Evolutionary conservation across 2,113 vertebrate genomes (phyloP), one percentile per base, ranked within the genome.

Genomic region (Australoheros scitulus): DNA sequence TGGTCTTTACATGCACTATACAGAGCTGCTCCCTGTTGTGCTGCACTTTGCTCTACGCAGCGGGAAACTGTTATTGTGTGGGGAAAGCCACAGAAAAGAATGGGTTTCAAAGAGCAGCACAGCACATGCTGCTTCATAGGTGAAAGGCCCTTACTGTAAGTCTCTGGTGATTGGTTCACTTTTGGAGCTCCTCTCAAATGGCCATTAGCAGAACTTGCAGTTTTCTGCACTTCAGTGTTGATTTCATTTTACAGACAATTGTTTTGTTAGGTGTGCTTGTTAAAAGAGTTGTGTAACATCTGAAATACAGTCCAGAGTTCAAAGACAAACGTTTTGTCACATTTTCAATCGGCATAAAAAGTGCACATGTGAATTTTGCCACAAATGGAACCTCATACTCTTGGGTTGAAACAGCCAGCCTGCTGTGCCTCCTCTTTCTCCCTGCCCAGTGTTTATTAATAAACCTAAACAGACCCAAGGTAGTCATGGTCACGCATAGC

Each of bases 391-490:
- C 17, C 47, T 72, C 68, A 32, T 52, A 32, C 65, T n/a, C 24
- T 34, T 1, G 26, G 56, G 56, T 57, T 64, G 15, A 88, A 86
- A 81, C 50, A 34, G 43, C 38, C 65, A 32, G 38, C 29, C 65
- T 55, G 87, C 86, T 43, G 64, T 68, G 57, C 84, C 88, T 91
- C 79, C 36, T 90, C 88, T 92, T 89, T 92, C 87, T 63, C 77
- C 72, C 84, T 26, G 75, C 63, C 81, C 58, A 85, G 82, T 93
- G 92, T 94, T 94, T 96, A 96, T 96, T 95, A 95, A 95, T 95
- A 96, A 87, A 92, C 90, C 84, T 88, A 95, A 96, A 96, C 94
- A 95, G 89, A 93, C 84, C 79, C 59, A 14, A 74, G 77, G 95
- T 96, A 90, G 92, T 88, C 95, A 92, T 91, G 94, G 94, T 81